A percentile compares a stretch with the other conserved stretches of the same genome.
These are phyloP conservation scores for Cryptomyrus ogoouensis DNA, from an alignment of 2,113 vertebrate genomes.

Conservation along the genomic window DNA sequence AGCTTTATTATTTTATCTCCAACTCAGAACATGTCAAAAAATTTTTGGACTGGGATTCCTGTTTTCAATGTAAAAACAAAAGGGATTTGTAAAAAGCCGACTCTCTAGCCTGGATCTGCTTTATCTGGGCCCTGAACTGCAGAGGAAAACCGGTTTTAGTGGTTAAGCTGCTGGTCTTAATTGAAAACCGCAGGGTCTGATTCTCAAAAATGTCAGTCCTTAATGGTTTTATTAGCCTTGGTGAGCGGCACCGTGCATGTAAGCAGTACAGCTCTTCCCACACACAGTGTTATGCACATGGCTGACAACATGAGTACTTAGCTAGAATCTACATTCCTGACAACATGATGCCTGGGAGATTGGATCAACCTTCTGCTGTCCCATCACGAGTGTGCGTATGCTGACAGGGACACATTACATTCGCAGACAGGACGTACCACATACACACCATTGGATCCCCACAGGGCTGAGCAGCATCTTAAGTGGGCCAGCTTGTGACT, in stretches of 20 bases:
- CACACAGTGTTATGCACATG: neutral
- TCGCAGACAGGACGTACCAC: neutral
- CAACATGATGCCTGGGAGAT: neutral
- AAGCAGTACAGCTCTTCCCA: neutral
- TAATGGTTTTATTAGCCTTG: neutral
- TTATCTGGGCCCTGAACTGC: neutral
- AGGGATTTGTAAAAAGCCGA: neutral
- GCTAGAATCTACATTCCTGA: neutral
- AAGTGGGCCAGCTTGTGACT: neutral
- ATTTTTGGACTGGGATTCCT: neutral
- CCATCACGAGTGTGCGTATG: neutral
- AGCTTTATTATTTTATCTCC: neutral
- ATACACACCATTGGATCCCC: neutral
- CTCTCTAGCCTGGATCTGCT: neutral
- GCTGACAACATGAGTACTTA: neutral
- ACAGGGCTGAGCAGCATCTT: neutral
- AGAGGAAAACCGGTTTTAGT: neutral
- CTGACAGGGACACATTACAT: neutral
- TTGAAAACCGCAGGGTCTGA: neutral
- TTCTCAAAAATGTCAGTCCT: neutral
- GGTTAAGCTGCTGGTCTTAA: neutral
- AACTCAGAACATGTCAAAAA: neutral
- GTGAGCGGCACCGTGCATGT: neutral
- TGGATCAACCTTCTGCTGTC: neutral
- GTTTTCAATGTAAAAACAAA: neutral